Evolutionary conservation across 2,113 vertebrate genomes (phyloP).

Genomic region (Cynopterus brachyotis): DNA sequence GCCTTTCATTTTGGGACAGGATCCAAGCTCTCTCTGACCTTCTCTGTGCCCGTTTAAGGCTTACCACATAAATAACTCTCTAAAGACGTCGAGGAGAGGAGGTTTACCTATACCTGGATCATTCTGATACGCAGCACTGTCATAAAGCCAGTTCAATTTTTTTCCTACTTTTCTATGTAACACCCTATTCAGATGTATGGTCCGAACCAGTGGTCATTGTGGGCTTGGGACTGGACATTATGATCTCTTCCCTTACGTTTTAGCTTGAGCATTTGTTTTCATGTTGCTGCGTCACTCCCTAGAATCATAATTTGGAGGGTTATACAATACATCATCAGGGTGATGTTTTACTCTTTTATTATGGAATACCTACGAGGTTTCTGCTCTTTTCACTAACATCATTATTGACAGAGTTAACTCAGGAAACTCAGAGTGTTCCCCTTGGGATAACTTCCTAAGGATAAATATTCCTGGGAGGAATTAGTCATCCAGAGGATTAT

Average conservation of each 20-base stretch:
- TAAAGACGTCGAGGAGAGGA: background rate
- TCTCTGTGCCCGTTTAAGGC: background rate
- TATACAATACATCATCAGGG: background rate
- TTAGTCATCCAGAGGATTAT: background rate
- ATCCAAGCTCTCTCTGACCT: background rate
- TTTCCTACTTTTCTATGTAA: accelerated
- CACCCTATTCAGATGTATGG: background rate
- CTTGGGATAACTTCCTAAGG: background rate
- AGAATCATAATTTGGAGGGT: background rate
- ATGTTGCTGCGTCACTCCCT: background rate
- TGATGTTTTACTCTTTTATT: background rate
- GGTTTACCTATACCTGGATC: background rate
- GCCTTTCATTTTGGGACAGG: background rate
- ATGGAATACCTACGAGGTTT: background rate
- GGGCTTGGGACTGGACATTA: background rate
- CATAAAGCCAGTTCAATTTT: background rate
- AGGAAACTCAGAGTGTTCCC: background rate
- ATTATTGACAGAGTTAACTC: background rate
- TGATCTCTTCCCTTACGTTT: background rate
- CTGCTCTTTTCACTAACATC: background rate
- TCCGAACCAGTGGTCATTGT: background rate
- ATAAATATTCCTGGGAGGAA: background rate
- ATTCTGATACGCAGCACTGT: accelerated
- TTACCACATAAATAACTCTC: background rate
- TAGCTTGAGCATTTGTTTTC: background rate